These are phyloP conservation scores for Microcebus lehilahytsara DNA, from an alignment of 2,113 vertebrate species.

Conservation along the genomic window DNA sequence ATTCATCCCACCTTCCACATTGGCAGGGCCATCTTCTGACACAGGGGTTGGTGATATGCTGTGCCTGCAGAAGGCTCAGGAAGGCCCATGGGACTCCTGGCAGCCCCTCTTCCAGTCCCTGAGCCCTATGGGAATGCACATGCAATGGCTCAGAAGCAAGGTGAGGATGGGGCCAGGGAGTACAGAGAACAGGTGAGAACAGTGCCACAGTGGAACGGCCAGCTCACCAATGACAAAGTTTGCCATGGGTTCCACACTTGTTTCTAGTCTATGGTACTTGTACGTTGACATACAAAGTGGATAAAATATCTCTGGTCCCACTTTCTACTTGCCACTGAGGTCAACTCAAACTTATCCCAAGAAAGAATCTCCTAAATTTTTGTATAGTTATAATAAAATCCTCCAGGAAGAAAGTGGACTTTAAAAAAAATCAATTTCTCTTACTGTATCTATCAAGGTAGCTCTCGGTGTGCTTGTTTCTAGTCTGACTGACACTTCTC, in stretches of 20 bases:
- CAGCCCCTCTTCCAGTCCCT: neutral
- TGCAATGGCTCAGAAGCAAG: neutral
- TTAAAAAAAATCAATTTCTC: neutral
- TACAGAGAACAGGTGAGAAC: neutral
- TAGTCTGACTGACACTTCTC: neutral
- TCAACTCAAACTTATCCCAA: neutral
- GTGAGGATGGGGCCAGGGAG: neutral
- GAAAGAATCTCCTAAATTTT: neutral
- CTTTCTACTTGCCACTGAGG: neutral
- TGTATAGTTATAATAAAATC: slow-evolving; percentile 33
- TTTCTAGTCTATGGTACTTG: neutral
- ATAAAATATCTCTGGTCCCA: neutral
- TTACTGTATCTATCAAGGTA: neutral
- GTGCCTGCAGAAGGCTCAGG: neutral
- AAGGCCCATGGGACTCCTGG: neutral
- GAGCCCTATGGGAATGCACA: neutral
- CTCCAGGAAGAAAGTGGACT: neutral
- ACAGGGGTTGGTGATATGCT: neutral
- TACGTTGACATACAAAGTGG: neutral
- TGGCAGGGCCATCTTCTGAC: neutral
- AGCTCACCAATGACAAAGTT: neutral
- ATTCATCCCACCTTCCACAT: neutral
- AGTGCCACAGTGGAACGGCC: neutral
- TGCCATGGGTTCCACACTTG: neutral
- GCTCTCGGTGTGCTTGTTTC: neutral